Evolutionary conservation across 1,140 invertebrate genomes (phyloP), one percentile per base, ranked within the genome.

Genomic region (Polypedilum vanderplanki): DNA sequence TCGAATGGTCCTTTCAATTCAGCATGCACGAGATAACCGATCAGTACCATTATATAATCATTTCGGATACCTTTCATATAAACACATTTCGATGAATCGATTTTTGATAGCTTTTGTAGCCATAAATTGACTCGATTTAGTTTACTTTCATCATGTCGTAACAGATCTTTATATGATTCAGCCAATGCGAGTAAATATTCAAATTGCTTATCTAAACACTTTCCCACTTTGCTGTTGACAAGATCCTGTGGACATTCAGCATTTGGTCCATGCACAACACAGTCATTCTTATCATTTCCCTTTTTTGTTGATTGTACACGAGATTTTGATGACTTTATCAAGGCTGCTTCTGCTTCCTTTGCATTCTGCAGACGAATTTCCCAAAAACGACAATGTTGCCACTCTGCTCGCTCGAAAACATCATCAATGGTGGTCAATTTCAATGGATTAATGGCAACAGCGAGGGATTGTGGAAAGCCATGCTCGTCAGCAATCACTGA

Each of bases 1-100:
- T 78, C 78, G 75, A 85, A 85, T 1, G 83, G 83, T 46, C 84
- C 84, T 17, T 79, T 79, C 0, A 81, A 73, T 65, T 76, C 67
- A 10, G 76, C 41, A 76, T 78, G 75, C 8, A 20, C 33, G 10
- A 78, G 75, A 73, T 80, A 78, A 41, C 78, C 79, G 65, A 79
- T 74, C 15, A 82, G 75, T 0, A 79, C 78, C 75, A 81, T 79
- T 73, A 80, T 79, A 74, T 82, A 82, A 75, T 81, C 81, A 73
- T 82, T 81, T 9, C 80, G 76, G 3, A 82, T 75, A n/a, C 77
- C 78, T 76, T 80, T 82, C 79, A 81, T 79, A 33, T 76, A 75
- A 40, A 76, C 46, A 76, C 81, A 81, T 2, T 75, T 74, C 0
- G 64, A 77, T 4, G 76, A 73, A 24, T 77, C 75, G 5, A 82